Conservation (phyloP, 2,888 invertebrate species). For the Ophion obscuratus region DNA sequence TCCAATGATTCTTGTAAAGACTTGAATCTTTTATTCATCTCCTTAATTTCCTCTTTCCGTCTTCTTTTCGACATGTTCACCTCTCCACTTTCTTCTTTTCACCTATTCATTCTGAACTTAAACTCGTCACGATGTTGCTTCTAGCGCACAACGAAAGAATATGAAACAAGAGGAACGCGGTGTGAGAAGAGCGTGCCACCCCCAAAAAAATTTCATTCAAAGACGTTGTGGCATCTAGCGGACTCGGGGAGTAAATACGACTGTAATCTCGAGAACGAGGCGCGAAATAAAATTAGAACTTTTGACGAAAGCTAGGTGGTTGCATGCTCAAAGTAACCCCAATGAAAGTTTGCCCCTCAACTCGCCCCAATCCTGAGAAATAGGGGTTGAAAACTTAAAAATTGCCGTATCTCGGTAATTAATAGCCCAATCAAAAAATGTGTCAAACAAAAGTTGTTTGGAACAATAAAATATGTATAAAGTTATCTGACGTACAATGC, state of each 20-base stretch:
- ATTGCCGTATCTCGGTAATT: no score
- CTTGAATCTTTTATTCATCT: constrained; percentile 14
- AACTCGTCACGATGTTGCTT: constrained; percentile 21
- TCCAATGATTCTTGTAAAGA: constrained; percentile 9
- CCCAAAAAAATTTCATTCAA: not conserved
- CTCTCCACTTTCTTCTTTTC: not conserved
- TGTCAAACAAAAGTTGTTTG: no score
- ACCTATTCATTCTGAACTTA: not conserved
- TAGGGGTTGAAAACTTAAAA: no score
- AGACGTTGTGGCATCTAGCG: constrained; percentile 38
- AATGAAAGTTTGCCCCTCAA: no score
- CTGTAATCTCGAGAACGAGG: constrained; percentile 28
- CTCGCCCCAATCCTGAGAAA: no score
- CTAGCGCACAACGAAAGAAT: constrained; percentile 45
- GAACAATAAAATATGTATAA: no score
- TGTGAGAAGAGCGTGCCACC: not conserved
- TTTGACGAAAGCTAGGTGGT: no score
- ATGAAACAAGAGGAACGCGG: constrained; percentile 10
- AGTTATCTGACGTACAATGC: no score
- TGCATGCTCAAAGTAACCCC: no score
- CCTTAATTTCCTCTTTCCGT: not conserved
- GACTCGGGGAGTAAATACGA: constrained; percentile 25
- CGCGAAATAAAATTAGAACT: no score
- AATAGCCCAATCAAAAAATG: no score
- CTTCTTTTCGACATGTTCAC: constrained; percentile 24